Conservation (phyloP, 2,888 invertebrate genomes). For the Drosophila formosana region DNA sequence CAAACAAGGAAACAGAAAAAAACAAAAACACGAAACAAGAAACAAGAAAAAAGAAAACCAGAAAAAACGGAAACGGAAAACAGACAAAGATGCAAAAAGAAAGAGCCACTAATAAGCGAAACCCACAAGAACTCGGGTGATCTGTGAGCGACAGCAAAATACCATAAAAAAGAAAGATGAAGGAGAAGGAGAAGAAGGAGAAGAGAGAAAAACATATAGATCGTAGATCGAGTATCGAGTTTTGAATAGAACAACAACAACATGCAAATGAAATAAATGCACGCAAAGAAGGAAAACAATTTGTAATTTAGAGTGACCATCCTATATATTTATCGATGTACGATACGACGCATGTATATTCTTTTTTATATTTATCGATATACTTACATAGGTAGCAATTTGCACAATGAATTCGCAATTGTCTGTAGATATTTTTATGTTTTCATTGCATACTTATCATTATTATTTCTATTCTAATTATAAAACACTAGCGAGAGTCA, state of each 20-base stretch:
- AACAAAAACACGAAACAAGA: conserved; percentile 2
- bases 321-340: conserved; percentile 12
- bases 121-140: neutral
- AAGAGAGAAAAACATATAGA: neutral
- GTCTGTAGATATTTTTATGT: conserved; percentile 1
- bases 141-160: too few species aligned
- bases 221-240: neutral
- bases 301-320: conserved; percentile 26
- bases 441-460: neutral
- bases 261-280: conserved; percentile 24
- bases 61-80: conserved; percentile 63
- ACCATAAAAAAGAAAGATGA: neutral
- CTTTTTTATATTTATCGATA: conserved; percentile 25
- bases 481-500: neutral
- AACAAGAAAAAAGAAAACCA: conserved; percentile 12
- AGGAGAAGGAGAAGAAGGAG: neutral
- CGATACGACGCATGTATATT: conserved; percentile 3
- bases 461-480: neutral
- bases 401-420: conserved; percentile 26
- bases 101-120: conserved; percentile 62
- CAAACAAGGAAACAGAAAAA: conserved; percentile 23
- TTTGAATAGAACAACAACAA: conserved; percentile 10
- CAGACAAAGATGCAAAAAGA: conserved; percentile 72
- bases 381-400: conserved; percentile 10
- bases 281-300: conserved; percentile 5